Evolutionary conservation across 2,113 vertebrate species (phyloP).

Genomic region (Leucoraja erinaceus): DNA sequence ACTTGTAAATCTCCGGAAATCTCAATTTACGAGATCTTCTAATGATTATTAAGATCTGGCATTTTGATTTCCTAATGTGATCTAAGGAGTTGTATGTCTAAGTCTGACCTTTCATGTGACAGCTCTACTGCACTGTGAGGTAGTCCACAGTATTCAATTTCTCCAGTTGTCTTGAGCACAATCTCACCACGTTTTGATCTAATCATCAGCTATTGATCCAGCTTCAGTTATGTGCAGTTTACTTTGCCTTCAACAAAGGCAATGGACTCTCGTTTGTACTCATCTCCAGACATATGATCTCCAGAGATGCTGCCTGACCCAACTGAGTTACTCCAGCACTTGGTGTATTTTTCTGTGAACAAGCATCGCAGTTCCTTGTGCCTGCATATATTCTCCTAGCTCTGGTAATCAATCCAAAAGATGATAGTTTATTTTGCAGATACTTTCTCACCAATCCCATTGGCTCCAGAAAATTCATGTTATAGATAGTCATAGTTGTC

Average conservation of each 20-base stretch:
- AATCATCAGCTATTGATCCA: background rate
- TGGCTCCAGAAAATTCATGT: background rate
- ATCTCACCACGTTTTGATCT: background rate
- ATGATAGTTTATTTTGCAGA: no score
- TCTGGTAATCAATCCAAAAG: no score
- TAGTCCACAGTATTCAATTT: background rate
- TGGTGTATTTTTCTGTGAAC: no score
- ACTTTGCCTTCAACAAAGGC: background rate
- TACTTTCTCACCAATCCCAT: background rate
- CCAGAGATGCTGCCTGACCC: no score
- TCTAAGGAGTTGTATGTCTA: background rate
- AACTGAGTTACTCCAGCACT: no score
- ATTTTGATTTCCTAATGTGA: background rate
- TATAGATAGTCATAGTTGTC: background rate
- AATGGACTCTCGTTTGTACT: background rate
- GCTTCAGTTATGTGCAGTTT: background rate
- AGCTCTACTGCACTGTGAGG: background rate
- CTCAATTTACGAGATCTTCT: background rate
- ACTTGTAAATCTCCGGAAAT: no score
- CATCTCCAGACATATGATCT: background rate
- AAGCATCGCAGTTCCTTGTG: no score
- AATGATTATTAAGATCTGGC: background rate
- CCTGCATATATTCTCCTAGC: no score
- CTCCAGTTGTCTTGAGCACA: background rate
- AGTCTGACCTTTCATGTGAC: background rate